Conservation (phyloP, 2,113 vertebrate species). For the Arizona elegans region DNA sequence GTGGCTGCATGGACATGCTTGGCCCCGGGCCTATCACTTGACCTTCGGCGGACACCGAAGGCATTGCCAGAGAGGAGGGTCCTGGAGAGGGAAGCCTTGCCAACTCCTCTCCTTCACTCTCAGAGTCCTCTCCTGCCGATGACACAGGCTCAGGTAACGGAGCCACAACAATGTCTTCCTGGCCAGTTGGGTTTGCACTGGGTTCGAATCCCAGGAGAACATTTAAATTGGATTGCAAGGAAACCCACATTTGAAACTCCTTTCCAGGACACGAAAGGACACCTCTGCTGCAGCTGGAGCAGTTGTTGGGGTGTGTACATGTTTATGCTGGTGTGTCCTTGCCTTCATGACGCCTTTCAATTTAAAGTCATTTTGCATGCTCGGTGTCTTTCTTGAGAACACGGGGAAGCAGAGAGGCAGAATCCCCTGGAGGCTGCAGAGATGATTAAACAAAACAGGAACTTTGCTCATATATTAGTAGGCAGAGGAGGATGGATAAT, state of each 20-base stretch:
- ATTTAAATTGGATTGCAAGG: neutral
- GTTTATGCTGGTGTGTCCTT: neutral
- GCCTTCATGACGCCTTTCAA: neutral
- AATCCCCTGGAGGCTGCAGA: neutral
- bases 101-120: too few relatives aligned
- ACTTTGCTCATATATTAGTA: neutral
- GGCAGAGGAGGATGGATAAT: neutral
- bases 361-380: neutral
- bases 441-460: neutral
- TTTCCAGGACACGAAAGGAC: neutral
- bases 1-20: too few relatives aligned
- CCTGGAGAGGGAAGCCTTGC: too few relatives aligned
- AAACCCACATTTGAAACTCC: too few relatives aligned
- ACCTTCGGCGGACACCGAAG: too few relatives aligned
- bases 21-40: too few relatives aligned
- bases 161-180: too few relatives aligned
- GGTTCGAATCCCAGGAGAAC: too few relatives aligned
- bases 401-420: neutral
- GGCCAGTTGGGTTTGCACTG: neutral
- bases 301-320: rapidly evolving
- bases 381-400: neutral
- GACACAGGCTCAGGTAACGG: too few relatives aligned
- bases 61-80: too few relatives aligned
- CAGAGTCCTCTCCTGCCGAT: too few relatives aligned
- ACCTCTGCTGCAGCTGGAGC: neutral